Base-by-base conservation (phyloP, 1,140 invertebrate species). In the Drosophila equinoxialis region DNA sequence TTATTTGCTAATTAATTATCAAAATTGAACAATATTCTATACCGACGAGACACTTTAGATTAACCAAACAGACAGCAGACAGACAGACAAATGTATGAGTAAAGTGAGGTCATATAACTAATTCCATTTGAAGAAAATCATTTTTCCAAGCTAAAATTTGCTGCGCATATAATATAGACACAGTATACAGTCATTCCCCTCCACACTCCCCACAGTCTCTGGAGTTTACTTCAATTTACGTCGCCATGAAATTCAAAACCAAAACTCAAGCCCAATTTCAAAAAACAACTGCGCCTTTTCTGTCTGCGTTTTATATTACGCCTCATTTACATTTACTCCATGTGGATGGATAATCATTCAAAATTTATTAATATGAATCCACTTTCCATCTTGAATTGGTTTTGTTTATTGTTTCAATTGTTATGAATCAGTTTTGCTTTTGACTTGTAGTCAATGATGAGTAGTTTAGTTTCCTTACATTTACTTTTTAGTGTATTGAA, bases 1-100 rank as follows among this genome's bases (percentile, higher is more conserved):
- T 75, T 74, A 75, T 75, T 75, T 75, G 64, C 64, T 75, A 75
- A 75, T 75, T 75, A 75, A 75, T 75, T 75, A 75, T 62, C 58
- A 62, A 75, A 51, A 10, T 51, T 51, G 17, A 11, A 51, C 45
- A 51, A 51, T 51, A 51, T 51, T 20, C 2, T 20, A 20, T 48
- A 17, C 74, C 68, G 60, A 37, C 10, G n/a, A 8, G 45, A 39
- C n/a, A 45, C 48, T 69, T 41, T 3, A 57, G 58, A 72, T 62
- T 63, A 51, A 30, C 30, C 30, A 30, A 30, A 30, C 30, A 30
- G 0, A 0, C 30, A 30, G 30, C 30, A 30, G 5, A 5, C 30
- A 30, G 30, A 72, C 45, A 39, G 37, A 14, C 48, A 62, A 41
- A 37, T 23, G 6, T 10, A 3, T 37, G 7, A 5, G 0, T 23